These are phyloP conservation scores for Peromyscus polionotus DNA, from an alignment of 2,113 vertebrate species.

Conservation along the genomic window DNA sequence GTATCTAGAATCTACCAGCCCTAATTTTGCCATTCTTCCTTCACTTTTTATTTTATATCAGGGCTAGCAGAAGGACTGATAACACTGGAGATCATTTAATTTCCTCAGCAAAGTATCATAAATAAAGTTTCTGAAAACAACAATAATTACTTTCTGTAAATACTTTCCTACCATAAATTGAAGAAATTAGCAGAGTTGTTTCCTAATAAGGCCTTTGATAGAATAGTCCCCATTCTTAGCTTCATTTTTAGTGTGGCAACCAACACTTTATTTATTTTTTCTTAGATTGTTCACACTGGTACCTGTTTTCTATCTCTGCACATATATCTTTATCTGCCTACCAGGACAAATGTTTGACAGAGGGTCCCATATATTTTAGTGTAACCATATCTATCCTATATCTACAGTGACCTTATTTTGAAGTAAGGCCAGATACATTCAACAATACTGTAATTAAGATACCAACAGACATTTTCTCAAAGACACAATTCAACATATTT, in stretches of 20 bases:
- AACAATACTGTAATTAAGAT: neutral
- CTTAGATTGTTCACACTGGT: neutral
- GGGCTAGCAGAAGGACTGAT: neutral
- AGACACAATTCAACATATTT: too few species aligned
- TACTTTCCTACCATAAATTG: neutral
- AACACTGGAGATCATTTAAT: neutral
- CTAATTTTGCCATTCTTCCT: neutral
- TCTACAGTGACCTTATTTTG: neutral
- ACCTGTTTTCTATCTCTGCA: neutral
- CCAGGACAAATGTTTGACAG: neutral
- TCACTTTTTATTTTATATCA: neutral
- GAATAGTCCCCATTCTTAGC: neutral
- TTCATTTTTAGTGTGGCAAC: neutral
- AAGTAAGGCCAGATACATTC: neutral
- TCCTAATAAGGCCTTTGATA: neutral
- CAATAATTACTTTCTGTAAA: neutral
- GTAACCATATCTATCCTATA: neutral
- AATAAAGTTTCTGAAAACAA: neutral
- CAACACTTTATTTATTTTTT: neutral
- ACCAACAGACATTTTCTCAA: too few species aligned
- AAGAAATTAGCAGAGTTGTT: neutral
- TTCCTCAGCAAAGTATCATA: neutral
- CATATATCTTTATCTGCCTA: neutral
- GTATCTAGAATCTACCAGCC: neutral
- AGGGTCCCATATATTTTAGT: neutral